Conservation (phyloP, 2,888 invertebrate species). For the Eledone cirrhosa region DNA sequence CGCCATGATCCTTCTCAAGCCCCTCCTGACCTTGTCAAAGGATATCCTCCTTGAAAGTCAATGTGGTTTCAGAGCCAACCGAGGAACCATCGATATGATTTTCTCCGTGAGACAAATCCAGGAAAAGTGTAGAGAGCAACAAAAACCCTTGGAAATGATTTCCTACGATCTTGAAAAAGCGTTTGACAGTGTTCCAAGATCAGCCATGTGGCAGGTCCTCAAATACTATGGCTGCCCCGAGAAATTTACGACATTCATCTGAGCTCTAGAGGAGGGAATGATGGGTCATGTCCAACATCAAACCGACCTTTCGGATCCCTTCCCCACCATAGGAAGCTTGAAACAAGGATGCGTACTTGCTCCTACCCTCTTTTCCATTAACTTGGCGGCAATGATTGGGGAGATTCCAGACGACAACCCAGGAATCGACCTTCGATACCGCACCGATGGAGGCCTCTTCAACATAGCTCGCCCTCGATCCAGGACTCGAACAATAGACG, state of each 20-base stretch:
- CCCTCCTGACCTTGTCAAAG: no score
- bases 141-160: background rate
- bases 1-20: no score
- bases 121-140: background rate
- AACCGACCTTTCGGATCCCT: background rate
- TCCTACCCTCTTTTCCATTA: background rate
- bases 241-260: no score
- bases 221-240: no score
- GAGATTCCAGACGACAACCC: background rate
- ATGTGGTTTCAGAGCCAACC: no score
- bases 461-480: background rate
- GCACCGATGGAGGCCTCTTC: background rate
- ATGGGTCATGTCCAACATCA: background rate
- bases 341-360: background rate
- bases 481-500: background rate
- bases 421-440: background rate
- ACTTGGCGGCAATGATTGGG: background rate
- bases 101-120: background rate
- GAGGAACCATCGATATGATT: background rate
- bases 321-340: background rate
- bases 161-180: background rate
- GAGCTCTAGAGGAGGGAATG: background rate
- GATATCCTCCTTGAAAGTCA: no score
- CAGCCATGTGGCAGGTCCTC: no score
- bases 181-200: no score